These are phyloP conservation scores for Julus scandinavius DNA, from an alignment of 2,888 invertebrate species.

Conservation along the genomic window DNA sequence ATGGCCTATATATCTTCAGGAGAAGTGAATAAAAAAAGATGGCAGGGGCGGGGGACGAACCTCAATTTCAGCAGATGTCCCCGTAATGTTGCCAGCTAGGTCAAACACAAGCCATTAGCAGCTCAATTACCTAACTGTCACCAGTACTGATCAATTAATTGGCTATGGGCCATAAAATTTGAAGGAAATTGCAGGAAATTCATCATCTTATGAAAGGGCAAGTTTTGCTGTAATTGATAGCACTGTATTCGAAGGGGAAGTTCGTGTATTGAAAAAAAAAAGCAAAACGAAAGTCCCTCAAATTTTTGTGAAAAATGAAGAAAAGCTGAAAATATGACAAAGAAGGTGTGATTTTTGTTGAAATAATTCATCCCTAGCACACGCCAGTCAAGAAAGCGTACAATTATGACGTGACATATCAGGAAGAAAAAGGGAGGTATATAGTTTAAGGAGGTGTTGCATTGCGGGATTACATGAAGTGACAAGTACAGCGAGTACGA, in stretches of 20 bases:
- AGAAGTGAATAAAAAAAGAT: neutral
- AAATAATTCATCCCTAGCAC: no score
- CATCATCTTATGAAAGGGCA: neutral
- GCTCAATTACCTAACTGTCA: constrained; percentile 31
- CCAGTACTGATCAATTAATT: constrained; percentile 3
- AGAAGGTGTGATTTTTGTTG: no score
- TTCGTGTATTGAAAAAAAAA: no score
- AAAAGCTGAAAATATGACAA: no score
- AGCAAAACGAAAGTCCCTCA: neutral
- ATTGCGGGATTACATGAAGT: no score
- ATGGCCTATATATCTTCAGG: constrained; percentile 2
- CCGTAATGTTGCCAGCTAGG: constrained; percentile 8
- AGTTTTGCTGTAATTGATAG: no score
- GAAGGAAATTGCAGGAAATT: neutral
- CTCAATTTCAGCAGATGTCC: neutral
- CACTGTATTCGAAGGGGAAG: no score
- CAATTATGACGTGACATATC: no score
- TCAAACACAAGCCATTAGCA: constrained; percentile 4
- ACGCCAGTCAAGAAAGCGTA: no score
- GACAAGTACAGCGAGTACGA: no score
- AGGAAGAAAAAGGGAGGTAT: no score
- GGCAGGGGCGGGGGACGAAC: neutral
- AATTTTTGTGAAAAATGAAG: neutral
- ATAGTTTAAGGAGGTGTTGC: no score
- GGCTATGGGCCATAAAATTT: neutral